Percentiles rank a stretch among this genome's conserved stretches.
phyloP scores from a whole-genome alignment of 2,797 vertebrate genomes.

The Carapus acus region DNA sequence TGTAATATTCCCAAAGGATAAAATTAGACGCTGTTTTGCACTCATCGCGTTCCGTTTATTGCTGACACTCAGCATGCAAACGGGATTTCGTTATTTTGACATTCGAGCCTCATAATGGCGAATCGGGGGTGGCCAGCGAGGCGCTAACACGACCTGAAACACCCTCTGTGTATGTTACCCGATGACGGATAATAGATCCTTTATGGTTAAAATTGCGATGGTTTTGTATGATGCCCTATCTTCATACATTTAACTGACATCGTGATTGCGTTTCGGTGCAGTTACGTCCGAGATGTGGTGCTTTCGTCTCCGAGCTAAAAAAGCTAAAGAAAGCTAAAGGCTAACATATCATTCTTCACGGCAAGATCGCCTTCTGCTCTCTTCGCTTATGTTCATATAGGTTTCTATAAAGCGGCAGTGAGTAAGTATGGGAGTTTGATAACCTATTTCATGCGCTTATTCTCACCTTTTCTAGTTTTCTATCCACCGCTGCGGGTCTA shows the following conservation, averaged over 20 bases:
- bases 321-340: slow-evolving; percentile 41
- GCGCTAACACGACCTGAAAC: slow-evolving; percentile 3
- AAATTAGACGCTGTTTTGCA: not conserved
- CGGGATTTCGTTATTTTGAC: not conserved
- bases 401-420: not conserved
- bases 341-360: slow-evolving; percentile 17
- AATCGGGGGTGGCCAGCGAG: slow-evolving; percentile 20
- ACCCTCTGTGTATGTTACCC: slow-evolving; percentile 4
- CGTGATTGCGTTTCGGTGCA: too few species aligned
- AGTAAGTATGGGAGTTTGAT: not conserved
- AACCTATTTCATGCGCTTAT: slow-evolving; percentile 19
- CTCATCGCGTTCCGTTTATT: not conserved
- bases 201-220: too few species aligned
- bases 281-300: too few species aligned
- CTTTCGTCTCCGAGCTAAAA: slow-evolving; percentile 10
- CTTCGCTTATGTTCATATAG: too few species aligned
- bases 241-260: too few species aligned
- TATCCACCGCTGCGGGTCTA: slow-evolving; percentile 39
- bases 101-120: not conserved
- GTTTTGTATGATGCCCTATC: too few species aligned
- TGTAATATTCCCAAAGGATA: slow-evolving; percentile 18
- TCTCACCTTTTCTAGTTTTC: slow-evolving; percentile 63
- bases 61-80: not conserved
- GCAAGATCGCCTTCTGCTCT: not conserved
- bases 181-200: rapidly evolving